Base-by-base conservation (phyloP, 2,888 invertebrate genomes). In the Scrobipalpa atriplicella region DNA sequence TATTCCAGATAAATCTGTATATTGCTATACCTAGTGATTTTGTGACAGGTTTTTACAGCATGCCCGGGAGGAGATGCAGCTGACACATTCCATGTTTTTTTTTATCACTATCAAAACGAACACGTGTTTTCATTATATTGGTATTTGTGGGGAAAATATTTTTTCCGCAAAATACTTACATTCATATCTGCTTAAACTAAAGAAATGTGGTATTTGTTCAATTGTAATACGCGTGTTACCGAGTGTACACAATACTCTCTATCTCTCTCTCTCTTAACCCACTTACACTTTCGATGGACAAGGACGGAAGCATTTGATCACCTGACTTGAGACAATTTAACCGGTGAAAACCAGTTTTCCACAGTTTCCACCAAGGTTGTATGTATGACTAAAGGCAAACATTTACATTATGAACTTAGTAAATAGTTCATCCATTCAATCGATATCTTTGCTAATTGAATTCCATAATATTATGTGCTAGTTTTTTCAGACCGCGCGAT, bases 301-400 rank as follows among this genome's bases (percentile, higher is more conserved):
- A 51, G 29, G 62, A 63, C 19, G 21, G 13, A 63, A 51, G 0
- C 13, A 36, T 36, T 16, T 51, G 47, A 63, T 29, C 62, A 63
- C 62, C 62, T 63, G 62, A 29, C 43, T 47, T 36, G 10, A 51
- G 52, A 64, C 38, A 47, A 54, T n/a, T 52, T 38, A 29, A 51
- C 62, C 16, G 56, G 18, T 39, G 5, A 21, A 21, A 64, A 56
- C 64, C 56, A 36, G 64, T 56, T 64, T 58, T 54, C 21, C 47
- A 18, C 43, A 56, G 62, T 65, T 65, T 29, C 58, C 47, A 47
- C 47, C 16, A n/a, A 16, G 47, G 47, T n/a, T 16, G 13, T 13
- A 7, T n/a, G 58, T 43, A 58, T 68, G 67, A 68, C 65, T 68
- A 63, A 68, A 65, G 38, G 63, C 54, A 65, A 68, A 63, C 60